A percentile compares a stretch with the other conserved stretches of the same genome.
phyloP scores from a whole-genome alignment of 1,140 invertebrate species.

The Lordiphosa stackelbergi region DNA sequence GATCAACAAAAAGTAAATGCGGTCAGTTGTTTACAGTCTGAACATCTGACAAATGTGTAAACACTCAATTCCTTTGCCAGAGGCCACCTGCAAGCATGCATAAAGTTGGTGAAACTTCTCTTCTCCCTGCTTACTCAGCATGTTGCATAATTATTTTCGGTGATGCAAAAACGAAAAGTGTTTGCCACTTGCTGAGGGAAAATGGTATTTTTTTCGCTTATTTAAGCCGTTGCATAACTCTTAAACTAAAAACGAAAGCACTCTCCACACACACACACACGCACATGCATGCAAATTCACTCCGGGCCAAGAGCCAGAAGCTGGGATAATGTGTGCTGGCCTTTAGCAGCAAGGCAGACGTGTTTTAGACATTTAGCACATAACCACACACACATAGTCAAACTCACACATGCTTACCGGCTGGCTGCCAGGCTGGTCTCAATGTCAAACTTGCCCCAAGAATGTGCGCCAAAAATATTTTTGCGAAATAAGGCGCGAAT shows the following conservation, averaged over 20 bases:
- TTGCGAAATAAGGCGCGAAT: slow-evolving; percentile 72
- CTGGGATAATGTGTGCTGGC: slow-evolving; percentile 29
- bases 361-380: slow-evolving; percentile 63
- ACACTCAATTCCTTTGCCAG: slow-evolving; percentile 14
- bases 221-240: slow-evolving; percentile 73
- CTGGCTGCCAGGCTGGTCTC: slow-evolving; percentile 10
- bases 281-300: slow-evolving; percentile 58
- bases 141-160: slow-evolving; percentile 64
- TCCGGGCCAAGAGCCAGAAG: slow-evolving; percentile 39
- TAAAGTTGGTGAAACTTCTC: slow-evolving; percentile 43
- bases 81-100: slow-evolving; percentile 11
- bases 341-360: slow-evolving; percentile 46
- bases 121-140: slow-evolving; percentile 13
- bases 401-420: slow-evolving; percentile 16
- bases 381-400: slow-evolving; percentile 24
- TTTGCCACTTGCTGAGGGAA: slow-evolving; percentile 56
- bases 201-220: slow-evolving; percentile 65
- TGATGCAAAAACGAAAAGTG: slow-evolving; percentile 35
- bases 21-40: slow-evolving; percentile 34
- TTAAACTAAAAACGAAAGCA: slow-evolving; percentile 57
- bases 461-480: slow-evolving; percentile 69
- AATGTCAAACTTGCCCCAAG: slow-evolving; percentile 64
- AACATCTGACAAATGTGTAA: slow-evolving; percentile 39
- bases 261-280: slow-evolving; percentile 19
- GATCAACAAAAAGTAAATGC: slow-evolving; percentile 61